Conservation (phyloP, 2,888 invertebrate species). For the Apamea epomidion region DNA sequence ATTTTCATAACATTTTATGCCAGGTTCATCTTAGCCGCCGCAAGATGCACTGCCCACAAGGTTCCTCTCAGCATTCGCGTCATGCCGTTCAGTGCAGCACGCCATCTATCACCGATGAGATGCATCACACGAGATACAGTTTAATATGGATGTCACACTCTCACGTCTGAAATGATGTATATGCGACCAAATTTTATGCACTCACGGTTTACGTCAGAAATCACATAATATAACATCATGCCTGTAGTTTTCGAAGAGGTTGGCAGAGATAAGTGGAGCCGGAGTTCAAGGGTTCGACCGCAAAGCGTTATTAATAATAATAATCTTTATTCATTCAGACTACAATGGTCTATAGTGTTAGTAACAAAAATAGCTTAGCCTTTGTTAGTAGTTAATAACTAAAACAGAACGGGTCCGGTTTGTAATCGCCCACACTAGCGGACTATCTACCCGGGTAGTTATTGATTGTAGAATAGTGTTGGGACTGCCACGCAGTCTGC, state of each 20-base stretch:
- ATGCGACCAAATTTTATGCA: background rate
- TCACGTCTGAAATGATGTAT: slow-evolving; percentile 25
- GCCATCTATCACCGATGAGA: slow-evolving; percentile 30
- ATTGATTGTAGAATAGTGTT: no score
- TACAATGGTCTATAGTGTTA: no score
- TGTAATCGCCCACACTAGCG: no score
- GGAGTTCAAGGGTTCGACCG: background rate
- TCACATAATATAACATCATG: background rate
- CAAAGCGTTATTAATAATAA: background rate
- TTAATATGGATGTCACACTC: slow-evolving; percentile 13
- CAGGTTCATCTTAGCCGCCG: background rate
- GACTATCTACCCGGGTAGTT: no score
- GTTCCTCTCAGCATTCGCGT: slow-evolving; percentile 11
- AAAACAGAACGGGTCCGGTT: no score
- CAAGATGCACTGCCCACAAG: background rate
- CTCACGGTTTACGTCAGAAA: background rate
- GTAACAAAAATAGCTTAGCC: no score
- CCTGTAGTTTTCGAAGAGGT: background rate
- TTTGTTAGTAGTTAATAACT: no score
- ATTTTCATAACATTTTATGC: background rate
- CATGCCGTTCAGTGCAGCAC: background rate
- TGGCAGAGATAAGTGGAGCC: background rate
- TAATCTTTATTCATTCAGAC: no score
- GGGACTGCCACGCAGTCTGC: no score
- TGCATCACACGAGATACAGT: slow-evolving; percentile 3